phyloP scores from a whole-genome alignment of 2,113 vertebrate genomes.

The Peromyscus californicus region DNA sequence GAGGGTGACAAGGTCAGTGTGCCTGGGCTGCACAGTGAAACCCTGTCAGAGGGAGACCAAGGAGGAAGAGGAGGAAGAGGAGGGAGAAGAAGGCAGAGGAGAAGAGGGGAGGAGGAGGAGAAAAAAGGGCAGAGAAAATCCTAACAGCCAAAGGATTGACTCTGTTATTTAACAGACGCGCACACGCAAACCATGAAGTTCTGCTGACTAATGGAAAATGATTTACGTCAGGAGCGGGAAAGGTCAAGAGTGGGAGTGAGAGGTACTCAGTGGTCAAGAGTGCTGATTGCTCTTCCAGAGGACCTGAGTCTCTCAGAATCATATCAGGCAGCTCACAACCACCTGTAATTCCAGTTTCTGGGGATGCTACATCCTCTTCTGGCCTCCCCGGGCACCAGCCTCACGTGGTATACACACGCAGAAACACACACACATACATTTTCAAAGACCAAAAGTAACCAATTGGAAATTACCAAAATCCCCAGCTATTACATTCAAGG shows the following conservation, averaged over 20 bases:
- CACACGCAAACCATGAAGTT: not conserved
- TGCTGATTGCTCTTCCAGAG: not conserved
- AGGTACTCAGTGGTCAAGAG: not conserved
- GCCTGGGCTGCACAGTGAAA: no score
- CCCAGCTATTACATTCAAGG: not conserved
- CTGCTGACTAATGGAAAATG: not conserved
- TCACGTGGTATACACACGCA: not conserved
- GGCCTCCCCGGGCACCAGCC: not conserved
- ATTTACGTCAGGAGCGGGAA: conserved; percentile 6
- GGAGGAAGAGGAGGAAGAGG: not conserved
- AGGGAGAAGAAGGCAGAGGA: not conserved
- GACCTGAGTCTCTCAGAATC: not conserved
- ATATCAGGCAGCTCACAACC: not conserved
- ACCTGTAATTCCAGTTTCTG: not conserved
- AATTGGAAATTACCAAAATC: not conserved
- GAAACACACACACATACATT: not conserved
- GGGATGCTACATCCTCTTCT: not conserved
- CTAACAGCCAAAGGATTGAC: not conserved
- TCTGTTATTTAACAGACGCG: not conserved
- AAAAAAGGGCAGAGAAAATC: not conserved
- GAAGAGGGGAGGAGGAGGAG: not conserved
- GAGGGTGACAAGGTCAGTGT: no score
- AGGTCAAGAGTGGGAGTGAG: not conserved
- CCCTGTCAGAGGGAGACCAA: not conserved
- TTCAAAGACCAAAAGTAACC: conserved; percentile 43